Percentiles rank a stretch among this genome's conserved stretches.
Conservation (phyloP, 2,888 invertebrate genomes). For the Acanthosepion pharaonis region DNA sequence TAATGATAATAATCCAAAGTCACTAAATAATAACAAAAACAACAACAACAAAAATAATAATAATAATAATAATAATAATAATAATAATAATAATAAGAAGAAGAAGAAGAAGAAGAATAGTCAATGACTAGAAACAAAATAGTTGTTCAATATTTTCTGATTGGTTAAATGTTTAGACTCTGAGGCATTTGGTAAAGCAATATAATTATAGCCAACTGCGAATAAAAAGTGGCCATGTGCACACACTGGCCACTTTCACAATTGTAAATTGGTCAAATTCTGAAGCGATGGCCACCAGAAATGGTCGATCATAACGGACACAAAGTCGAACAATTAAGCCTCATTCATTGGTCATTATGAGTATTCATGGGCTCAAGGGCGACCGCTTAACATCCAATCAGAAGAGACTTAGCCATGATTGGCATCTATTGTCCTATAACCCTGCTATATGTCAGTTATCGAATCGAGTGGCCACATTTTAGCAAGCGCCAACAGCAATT, state of each 20-base stretch:
- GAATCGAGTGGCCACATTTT: background rate
- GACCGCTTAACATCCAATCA: background rate
- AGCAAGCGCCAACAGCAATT: background rate
- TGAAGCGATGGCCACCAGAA: background rate
- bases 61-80: too few relatives aligned
- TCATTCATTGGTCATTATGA: slow-evolving; percentile 33
- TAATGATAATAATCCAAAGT: too few relatives aligned
- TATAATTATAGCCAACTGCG: background rate
- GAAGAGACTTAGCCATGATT: background rate
- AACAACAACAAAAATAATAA: too few relatives aligned
- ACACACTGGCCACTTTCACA: background rate
- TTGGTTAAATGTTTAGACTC: background rate
- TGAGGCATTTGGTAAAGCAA: background rate
- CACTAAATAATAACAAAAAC: too few relatives aligned
- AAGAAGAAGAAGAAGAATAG: too few relatives aligned
- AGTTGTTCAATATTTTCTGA: background rate
- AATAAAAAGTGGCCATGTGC: background rate
- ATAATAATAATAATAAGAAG: too few relatives aligned
- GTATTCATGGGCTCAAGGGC: background rate
- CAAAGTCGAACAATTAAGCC: slow-evolving; percentile 1
- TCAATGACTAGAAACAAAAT: background rate
- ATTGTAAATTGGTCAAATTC: slow-evolving; percentile 16
- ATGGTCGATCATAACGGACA: background rate
- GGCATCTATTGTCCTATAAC: background rate
- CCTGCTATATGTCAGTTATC: background rate